Conservation (phyloP, 2,888 invertebrate species). For the Antheraea assamensis region DNA sequence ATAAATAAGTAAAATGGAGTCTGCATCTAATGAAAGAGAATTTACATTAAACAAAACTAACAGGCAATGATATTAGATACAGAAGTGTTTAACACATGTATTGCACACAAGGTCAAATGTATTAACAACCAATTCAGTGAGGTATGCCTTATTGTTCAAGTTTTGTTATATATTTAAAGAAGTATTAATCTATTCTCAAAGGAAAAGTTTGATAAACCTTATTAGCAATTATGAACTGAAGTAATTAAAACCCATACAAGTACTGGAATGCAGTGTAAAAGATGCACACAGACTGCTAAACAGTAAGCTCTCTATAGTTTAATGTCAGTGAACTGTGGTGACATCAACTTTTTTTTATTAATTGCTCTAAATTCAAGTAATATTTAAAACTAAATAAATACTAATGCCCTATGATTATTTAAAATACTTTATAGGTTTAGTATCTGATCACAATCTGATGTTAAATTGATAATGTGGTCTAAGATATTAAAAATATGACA, state of each 20-base stretch:
- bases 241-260: conserved; percentile 7
- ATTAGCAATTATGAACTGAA: not conserved
- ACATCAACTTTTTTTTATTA: not conserved
- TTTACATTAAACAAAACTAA: conserved; percentile 1
- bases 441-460: no score
- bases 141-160: conserved; percentile 19
- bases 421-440: no score
- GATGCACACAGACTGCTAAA: conserved; percentile 6
- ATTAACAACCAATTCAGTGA: conserved; percentile 48
- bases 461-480: no score
- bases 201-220: not conserved
- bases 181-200: not conserved
- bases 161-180: conserved; percentile 9
- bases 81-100: conserved; percentile 33
- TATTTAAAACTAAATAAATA: not conserved
- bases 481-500: no score
- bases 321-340: not conserved
- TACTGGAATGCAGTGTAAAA: not conserved
- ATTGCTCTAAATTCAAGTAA: not conserved
- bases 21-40: not conserved
- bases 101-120: conserved; percentile 52
- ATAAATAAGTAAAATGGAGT: no score
- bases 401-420: not conserved
- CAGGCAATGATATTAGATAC: conserved; percentile 12
- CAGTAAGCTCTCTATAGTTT: not conserved